Evolutionary conservation across 2,113 vertebrate genomes (phyloP).

Genomic region (Scortum barcoo): DNA sequence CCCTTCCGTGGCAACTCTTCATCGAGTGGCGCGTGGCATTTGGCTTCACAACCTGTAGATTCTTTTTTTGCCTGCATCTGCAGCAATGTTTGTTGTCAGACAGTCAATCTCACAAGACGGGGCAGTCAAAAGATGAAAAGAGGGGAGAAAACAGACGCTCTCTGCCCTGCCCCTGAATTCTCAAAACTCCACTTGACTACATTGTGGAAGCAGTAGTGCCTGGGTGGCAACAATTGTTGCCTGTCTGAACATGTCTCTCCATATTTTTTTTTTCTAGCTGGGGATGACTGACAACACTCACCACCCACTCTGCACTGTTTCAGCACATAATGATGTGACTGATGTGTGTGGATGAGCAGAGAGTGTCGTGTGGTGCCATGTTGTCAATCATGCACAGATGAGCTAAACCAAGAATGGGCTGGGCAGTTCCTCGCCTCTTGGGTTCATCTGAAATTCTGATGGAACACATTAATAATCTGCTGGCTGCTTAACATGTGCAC

Average conservation of each 20-base stretch:
- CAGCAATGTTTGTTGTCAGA: conserved; percentile 49
- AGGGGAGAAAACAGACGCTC: conserved; percentile 36
- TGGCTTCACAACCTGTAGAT: conserved; percentile 54
- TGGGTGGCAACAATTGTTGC: conserved; percentile 62
- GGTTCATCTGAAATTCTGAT: conserved; percentile 32
- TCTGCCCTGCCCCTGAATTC: conserved; percentile 53
- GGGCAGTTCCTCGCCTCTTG: conserved; percentile 23
- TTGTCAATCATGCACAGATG: conserved; percentile 66
- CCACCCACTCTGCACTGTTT: conserved; percentile 69
- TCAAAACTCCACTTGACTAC: conserved; percentile 60
- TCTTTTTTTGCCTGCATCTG: conserved; percentile 37
- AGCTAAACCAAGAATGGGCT: conserved; percentile 44
- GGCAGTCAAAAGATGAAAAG: conserved; percentile 52
- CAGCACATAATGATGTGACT: conserved; percentile 72
- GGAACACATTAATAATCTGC: conserved; percentile 15
- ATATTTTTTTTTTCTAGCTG: conserved; percentile 38
- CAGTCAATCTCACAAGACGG: conserved; percentile 45
- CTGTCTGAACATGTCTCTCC: conserved; percentile 59
- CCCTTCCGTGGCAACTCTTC: not conserved
- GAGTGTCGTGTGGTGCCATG: conserved; percentile 43
- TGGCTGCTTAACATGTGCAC: not conserved
- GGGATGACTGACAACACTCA: conserved; percentile 72
- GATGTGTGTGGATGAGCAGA: conserved; percentile 68
- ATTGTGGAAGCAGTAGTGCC: conserved; percentile 40
- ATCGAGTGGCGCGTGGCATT: no score